Conservation (phyloP, 2,888 invertebrate species). For the Crioceris asparagi region DNA sequence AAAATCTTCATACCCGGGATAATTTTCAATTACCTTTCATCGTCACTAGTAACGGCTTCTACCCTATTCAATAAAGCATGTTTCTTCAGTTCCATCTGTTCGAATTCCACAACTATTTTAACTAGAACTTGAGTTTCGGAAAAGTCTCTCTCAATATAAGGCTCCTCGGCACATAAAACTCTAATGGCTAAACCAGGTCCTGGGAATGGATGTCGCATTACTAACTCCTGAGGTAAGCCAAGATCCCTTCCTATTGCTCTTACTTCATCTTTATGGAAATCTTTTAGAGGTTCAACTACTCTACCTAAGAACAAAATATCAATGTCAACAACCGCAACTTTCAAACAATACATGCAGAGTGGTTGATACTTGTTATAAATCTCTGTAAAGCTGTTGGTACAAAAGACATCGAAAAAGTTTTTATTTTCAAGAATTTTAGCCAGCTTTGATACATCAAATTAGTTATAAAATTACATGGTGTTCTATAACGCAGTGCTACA, state of each 20-base stretch:
- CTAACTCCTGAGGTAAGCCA: slow-evolving; percentile 75
- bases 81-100: slow-evolving; percentile 83
- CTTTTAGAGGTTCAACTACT: slow-evolving; percentile 95
- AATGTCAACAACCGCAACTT: no score
- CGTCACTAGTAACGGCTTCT: slow-evolving; percentile 64
- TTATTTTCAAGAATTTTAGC: no score
- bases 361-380: no score
- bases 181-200: slow-evolving; percentile 97
- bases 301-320: slow-evolving; percentile 51
- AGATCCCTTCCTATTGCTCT: slow-evolving; percentile 80
- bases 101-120: slow-evolving; percentile 89
- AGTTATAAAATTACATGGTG: no score
- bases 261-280: slow-evolving; percentile 99
- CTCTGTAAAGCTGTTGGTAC: no score
- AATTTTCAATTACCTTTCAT: slow-evolving; percentile 55
- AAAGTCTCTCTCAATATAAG: slow-evolving; percentile 89
- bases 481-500: no score
- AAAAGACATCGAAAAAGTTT: no score
- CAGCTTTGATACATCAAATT: no score
- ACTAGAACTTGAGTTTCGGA: slow-evolving; percentile 92
- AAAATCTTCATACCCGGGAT: no score
- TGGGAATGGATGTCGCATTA: slow-evolving; percentile 96
- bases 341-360: no score
- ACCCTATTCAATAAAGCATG: slow-evolving; percentile 85
- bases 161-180: slow-evolving; percentile 90